phyloP scores from a whole-genome alignment of 2,888 invertebrate species.

The Leptopterna dolabrata region DNA sequence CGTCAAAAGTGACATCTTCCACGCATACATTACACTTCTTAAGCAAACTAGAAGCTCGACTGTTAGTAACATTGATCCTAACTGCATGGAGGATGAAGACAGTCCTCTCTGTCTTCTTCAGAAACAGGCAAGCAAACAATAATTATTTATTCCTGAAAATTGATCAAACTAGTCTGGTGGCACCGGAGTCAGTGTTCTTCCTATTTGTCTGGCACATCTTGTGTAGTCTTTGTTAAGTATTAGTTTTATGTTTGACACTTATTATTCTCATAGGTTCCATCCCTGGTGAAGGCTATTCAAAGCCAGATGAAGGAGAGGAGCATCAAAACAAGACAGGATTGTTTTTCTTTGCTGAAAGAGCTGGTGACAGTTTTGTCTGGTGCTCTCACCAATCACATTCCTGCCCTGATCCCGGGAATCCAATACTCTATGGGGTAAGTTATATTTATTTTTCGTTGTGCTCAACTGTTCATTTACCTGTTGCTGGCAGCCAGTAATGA shows the following conservation, averaged over 20 bases:
- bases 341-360: conserved; percentile 90
- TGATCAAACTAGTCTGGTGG: too few relatives aligned
- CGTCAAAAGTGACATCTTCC: conserved; percentile 97
- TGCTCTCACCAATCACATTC: conserved; percentile 85
- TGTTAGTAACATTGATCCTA: conserved; percentile 73
- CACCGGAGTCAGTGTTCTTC: too few relatives aligned
- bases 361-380: conserved; percentile 90
- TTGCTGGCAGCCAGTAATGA: too few relatives aligned
- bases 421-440: conserved; percentile 61
- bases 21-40: conserved; percentile 93
- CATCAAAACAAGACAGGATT: conserved; percentile 90
- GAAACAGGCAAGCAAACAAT: conserved; percentile 62
- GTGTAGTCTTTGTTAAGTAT: too few relatives aligned
- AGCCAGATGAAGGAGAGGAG: conserved; percentile 87
- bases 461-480: too few relatives aligned
- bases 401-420: conserved; percentile 87
- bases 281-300: conserved; percentile 89
- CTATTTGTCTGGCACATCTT: too few relatives aligned
- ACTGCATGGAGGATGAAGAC: conserved; percentile 79
- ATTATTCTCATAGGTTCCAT: conserved; percentile 71
- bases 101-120: conserved; percentile 67
- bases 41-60: conserved; percentile 86
- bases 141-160: not conserved
- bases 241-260: not conserved
- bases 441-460: too few relatives aligned